phyloP scores from a whole-genome alignment of 2,888 invertebrate species.

The Andricus quercusramuli region DNA sequence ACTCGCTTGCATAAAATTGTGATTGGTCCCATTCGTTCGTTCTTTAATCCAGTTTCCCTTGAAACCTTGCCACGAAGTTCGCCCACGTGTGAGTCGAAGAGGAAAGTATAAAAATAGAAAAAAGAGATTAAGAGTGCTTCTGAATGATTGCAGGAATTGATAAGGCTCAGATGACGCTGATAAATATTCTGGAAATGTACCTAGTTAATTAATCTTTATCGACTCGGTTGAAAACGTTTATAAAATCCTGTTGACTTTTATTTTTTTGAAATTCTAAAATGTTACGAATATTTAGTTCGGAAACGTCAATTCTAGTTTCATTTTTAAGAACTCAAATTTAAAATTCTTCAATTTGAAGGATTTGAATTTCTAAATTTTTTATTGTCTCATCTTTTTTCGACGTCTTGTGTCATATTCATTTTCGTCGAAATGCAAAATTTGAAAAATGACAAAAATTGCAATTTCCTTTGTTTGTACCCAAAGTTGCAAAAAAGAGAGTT shows the following conservation, averaged over 20 bases:
- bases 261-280: not conserved
- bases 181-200: not conserved
- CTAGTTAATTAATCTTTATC: slow-evolving; percentile 28
- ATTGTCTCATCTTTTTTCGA: too few species aligned
- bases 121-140: slow-evolving; percentile 18
- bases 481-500: too few species aligned
- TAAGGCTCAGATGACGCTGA: slow-evolving; percentile 18
- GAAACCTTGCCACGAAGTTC: slow-evolving; percentile 61
- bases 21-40: slow-evolving; percentile 51
- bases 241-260: not conserved
- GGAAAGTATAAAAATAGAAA: slow-evolving; percentile 46
- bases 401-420: too few species aligned
- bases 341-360: too few species aligned
- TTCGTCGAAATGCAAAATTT: too few species aligned
- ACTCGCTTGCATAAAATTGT: slow-evolving; percentile 45
- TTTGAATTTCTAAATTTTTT: too few species aligned
- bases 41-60: slow-evolving; percentile 66
- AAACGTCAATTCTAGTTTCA: too few species aligned
- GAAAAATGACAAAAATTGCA: too few species aligned
- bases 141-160: slow-evolving; percentile 32
- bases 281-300: too few species aligned
- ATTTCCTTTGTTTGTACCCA: too few species aligned
- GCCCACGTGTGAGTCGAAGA: slow-evolving; percentile 59
- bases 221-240: not conserved
- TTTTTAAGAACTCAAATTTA: too few species aligned